Conservation (phyloP, 2,888 invertebrate genomes). For the Julus scandinavius region DNA sequence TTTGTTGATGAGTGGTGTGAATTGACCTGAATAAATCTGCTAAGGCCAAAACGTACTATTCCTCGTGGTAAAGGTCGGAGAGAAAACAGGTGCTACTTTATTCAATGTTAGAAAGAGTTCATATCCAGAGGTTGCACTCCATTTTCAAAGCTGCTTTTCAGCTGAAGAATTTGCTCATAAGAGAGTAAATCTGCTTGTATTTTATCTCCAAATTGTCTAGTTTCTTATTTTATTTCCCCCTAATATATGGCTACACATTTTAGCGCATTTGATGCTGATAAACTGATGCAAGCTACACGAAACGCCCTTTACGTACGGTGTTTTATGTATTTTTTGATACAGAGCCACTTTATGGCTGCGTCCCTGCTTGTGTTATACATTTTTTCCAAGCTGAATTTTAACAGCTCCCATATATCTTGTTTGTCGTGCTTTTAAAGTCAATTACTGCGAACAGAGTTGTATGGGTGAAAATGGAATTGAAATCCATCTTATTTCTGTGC, state of each 20-base stretch:
- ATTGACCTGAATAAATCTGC: no score
- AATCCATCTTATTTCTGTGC: conserved; percentile 34
- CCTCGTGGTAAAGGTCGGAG: no score
- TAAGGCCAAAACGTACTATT: no score
- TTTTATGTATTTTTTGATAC: background rate
- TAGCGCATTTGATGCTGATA: background rate
- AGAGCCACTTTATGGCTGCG: background rate
- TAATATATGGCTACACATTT: background rate
- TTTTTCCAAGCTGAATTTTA: background rate
- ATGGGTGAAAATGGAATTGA: conserved; percentile 46
- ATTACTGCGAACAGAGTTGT: conserved; percentile 36
- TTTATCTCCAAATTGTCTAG: conserved; percentile 9
- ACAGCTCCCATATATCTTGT: conserved; percentile 43
- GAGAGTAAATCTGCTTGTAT: background rate
- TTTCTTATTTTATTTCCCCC: background rate
- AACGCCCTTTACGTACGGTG: background rate
- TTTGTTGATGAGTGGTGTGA: no score
- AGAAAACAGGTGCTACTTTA: no score
- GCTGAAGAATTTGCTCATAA: background rate
- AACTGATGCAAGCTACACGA: background rate
- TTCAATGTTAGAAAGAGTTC: no score
- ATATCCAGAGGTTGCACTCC: no score
- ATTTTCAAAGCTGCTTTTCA: no score
- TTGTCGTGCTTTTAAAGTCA: conserved; percentile 46
- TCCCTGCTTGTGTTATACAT: background rate